These are phyloP conservation scores for Spermophilus dauricus DNA, from an alignment of 2,113 vertebrate genomes.

Conservation along the genomic window DNA sequence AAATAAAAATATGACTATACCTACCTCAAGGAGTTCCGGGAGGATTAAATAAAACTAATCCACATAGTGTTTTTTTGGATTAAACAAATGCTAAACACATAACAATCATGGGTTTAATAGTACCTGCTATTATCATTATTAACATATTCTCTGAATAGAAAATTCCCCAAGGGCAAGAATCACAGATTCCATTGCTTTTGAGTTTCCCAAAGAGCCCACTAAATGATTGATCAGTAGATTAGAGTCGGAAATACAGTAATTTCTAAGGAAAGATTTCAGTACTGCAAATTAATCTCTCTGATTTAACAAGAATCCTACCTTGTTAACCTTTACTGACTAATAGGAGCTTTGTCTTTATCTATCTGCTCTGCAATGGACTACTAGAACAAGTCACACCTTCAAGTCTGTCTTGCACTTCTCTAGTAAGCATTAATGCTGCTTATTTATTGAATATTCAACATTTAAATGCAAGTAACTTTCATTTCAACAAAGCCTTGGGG, in stretches of 20 bases:
- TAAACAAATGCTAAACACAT: not conserved
- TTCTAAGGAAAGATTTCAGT: not conserved
- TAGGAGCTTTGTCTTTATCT: not conserved
- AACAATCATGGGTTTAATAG: not conserved
- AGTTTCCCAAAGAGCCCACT: not conserved
- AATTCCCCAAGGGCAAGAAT: not conserved
- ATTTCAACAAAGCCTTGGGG: not conserved
- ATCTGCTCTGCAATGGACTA: not conserved
- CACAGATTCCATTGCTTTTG: not conserved
- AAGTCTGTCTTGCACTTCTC: not conserved
- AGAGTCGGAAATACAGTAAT: not conserved
- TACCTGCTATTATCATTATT: not conserved
- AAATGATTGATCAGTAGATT: not conserved
- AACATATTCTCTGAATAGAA: not conserved
- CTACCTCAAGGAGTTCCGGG: not conserved
- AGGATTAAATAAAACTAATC: constrained; percentile 46
- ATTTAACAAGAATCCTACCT: not conserved
- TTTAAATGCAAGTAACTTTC: constrained; percentile 53
- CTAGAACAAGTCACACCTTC: constrained; percentile 20
- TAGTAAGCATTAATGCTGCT: not conserved
- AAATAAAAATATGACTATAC: not conserved
- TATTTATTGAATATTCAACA: not conserved
- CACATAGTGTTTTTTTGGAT: not conserved
- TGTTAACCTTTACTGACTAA: not conserved
- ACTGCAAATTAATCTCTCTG: not conserved